phyloP scores from a whole-genome alignment of 1,140 invertebrate genomes.

The Samia ricini region DNA sequence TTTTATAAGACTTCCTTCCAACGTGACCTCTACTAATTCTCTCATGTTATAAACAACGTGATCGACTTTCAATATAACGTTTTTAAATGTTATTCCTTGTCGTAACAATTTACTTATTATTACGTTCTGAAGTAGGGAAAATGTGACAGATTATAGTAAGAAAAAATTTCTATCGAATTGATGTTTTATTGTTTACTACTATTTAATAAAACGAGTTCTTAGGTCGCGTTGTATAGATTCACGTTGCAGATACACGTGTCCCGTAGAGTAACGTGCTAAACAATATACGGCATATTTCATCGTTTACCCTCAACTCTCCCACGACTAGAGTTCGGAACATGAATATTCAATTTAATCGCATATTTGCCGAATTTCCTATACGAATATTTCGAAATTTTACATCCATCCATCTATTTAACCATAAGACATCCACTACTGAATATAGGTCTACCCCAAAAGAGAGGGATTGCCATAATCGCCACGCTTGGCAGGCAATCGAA shows the following conservation, averaged over 20 bases:
- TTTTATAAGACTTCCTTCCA: not conserved
- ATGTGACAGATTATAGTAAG: too few species aligned
- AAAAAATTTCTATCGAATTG: too few species aligned
- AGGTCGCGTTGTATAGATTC: not conserved
- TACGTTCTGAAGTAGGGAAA: too few species aligned
- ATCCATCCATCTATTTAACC: too few species aligned
- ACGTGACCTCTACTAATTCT: not conserved
- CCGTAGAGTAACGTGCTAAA: conserved; percentile 34
- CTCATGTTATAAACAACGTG: not conserved
- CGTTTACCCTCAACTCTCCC: conserved; percentile 20
- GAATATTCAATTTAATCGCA: too few species aligned
- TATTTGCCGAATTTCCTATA: too few species aligned
- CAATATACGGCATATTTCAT: conserved; percentile 25
- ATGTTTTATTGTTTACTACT: too few species aligned
- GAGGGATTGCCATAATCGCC: too few species aligned
- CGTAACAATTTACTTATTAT: not conserved
- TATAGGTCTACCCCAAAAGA: too few species aligned
- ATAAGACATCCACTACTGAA: too few species aligned
- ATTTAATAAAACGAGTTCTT: not conserved
- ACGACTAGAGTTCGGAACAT: conserved; percentile 35
- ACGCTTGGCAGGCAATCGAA: too few species aligned
- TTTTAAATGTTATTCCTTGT: not conserved
- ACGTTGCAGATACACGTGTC: conserved; percentile 40
- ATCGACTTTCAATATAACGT: not conserved
- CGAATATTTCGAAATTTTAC: too few species aligned